These are phyloP conservation scores for Hemitrygon akajei DNA, from an alignment of 2,797 vertebrate species.

Conservation along the genomic window DNA sequence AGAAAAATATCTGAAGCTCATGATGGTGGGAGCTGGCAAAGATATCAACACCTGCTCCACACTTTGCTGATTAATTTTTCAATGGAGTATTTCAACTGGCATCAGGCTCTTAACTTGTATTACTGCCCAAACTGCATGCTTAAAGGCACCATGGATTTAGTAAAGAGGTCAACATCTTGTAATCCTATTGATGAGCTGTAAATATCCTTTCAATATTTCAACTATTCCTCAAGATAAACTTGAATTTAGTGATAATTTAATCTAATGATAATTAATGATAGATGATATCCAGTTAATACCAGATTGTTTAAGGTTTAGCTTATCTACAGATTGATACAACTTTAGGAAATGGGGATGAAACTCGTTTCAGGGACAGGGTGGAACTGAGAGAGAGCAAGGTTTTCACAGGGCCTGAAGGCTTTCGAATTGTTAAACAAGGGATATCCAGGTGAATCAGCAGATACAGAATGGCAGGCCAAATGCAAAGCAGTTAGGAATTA, in stretches of 20 bases:
- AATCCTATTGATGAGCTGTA: background rate
- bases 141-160: background rate
- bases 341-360: background rate
- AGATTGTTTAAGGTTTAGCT: background rate
- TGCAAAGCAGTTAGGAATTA: background rate
- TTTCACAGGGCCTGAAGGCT: background rate
- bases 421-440: background rate
- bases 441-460: background rate
- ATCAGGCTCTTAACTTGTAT: background rate
- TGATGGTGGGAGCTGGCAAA: background rate
- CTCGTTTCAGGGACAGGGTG: background rate
- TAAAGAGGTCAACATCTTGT: background rate
- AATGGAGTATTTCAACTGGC: background rate
- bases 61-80: background rate
- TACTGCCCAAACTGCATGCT: background rate
- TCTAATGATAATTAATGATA: background rate
- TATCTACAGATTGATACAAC: background rate
- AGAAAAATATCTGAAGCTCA: background rate
- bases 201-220: background rate
- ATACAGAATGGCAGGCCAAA: background rate
- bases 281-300: background rate
- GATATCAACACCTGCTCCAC: background rate
- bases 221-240: background rate
- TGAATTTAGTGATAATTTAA: background rate
- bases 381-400: background rate